Evolutionary conservation across 1,140 invertebrate genomes (phyloP).

Genomic region (Pseudachorutes palmiensis): DNA sequence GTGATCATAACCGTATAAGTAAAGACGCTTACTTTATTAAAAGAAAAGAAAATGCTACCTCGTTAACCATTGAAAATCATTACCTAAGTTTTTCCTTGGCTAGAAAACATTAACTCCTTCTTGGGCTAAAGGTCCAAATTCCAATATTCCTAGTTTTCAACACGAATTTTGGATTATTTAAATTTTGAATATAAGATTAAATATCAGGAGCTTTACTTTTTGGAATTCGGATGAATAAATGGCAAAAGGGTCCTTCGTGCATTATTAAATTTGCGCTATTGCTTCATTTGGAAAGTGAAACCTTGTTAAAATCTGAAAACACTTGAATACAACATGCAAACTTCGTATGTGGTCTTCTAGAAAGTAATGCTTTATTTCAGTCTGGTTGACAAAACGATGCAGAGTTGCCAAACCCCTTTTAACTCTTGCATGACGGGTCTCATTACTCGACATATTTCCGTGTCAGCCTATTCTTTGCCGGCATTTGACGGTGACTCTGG

Average conservation of each 20-base stretch:
- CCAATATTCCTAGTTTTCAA: too few species aligned
- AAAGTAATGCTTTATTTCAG: background rate
- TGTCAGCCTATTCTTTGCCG: slow-evolving; percentile 15
- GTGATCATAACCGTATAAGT: too few species aligned
- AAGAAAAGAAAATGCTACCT: too few species aligned
- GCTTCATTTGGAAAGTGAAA: background rate
- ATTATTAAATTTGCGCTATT: background rate
- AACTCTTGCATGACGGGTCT: slow-evolving; percentile 24
- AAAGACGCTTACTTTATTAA: too few species aligned
- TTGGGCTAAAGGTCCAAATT: too few species aligned
- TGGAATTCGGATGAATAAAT: background rate
- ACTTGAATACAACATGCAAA: slow-evolving; percentile 9
- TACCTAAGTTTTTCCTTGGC: too few species aligned
- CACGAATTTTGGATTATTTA: too few species aligned
- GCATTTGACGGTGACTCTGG: too few species aligned
- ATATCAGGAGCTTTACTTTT: background rate
- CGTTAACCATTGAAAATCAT: too few species aligned
- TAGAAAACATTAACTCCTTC: too few species aligned
- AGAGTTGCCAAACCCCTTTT: too few species aligned
- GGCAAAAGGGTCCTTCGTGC: background rate
- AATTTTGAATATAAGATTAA: too few species aligned
- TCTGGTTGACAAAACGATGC: background rate
- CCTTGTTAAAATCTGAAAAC: slow-evolving; percentile 11
- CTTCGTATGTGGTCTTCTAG: slow-evolving; percentile 1
- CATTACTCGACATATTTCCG: slow-evolving; percentile 28